Conservation (phyloP, 2,888 invertebrate species). For the Dryobota labecula region DNA sequence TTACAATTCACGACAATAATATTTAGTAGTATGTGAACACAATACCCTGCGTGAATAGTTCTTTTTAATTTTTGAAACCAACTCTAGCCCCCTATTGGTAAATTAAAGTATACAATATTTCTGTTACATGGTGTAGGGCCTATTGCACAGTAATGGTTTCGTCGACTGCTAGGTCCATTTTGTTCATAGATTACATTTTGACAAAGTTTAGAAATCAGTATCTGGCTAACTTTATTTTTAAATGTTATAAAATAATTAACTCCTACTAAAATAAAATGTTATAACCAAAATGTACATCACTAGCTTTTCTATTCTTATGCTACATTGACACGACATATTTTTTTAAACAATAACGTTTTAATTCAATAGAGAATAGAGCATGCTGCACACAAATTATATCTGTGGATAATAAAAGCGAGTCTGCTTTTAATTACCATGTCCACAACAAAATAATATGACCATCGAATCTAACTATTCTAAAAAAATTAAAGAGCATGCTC, state of each 20-base stretch:
- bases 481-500: conserved; percentile 54
- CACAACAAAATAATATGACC: conserved; percentile 22
- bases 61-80: neutral
- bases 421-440: conserved; percentile 13
- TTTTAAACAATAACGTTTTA: conserved; percentile 38
- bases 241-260: conserved; percentile 1
- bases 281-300: conserved; percentile 49
- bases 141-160: conserved; percentile 3
- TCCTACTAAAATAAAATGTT: conserved; percentile 37
- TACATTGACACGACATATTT: conserved; percentile 53
- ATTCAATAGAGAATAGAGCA: conserved; percentile 45
- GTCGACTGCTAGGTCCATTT: neutral
- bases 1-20: neutral
- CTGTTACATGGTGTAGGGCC: neutral
- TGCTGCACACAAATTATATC: conserved; percentile 44
- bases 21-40: neutral
- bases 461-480: conserved; percentile 41
- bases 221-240: neutral
- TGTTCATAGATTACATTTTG: conserved; percentile 3
- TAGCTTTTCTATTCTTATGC: conserved; percentile 59
- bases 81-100: conserved; percentile 15
- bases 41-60: neutral
- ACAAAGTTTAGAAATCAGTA: conserved; percentile 10
- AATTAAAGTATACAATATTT: conserved; percentile 6
- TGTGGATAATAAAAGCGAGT: conserved; percentile 32